Evolutionary conservation across 1,140 invertebrate species (phyloP).

Genomic region (Scaptodrosophila lebanonensis): DNA sequence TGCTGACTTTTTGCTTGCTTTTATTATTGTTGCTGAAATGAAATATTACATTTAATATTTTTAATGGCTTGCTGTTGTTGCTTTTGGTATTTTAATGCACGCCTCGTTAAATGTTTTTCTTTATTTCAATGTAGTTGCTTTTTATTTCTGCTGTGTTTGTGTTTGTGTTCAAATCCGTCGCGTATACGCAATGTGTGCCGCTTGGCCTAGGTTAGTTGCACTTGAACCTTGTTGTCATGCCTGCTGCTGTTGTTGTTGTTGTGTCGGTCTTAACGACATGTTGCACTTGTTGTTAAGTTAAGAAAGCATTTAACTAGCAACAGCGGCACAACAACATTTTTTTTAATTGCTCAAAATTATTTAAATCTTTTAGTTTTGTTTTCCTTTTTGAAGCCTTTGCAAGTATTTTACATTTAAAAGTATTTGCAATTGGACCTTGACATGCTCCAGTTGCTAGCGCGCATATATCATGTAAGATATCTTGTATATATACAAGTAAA

Average conservation of each 20-base stretch:
- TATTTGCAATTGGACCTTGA: constrained; percentile 63
- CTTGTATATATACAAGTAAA: constrained; percentile 1
- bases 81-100: constrained; percentile 56
- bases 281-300: constrained; percentile 62
- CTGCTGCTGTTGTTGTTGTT: constrained; percentile 8
- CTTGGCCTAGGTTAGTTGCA: constrained; percentile 26
- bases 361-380: constrained; percentile 11
- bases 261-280: constrained; percentile 24
- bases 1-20: constrained; percentile 16
- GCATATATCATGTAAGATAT: too few relatives aligned
- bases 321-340: constrained; percentile 8
- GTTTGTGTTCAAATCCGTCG: constrained; percentile 35
- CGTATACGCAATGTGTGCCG: constrained; percentile 67
- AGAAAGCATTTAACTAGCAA: constrained; percentile 28
- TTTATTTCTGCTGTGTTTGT: constrained; percentile 3
- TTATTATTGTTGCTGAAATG: constrained; percentile 16
- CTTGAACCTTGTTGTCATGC: constrained; percentile 20
- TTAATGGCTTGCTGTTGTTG: constrained; percentile 44
- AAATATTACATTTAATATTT: constrained; percentile 72
- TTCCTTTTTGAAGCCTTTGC: constrained; percentile 17
- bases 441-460: constrained; percentile 37
- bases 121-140: background rate
- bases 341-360: background rate
- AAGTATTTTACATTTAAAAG: constrained; percentile 41
- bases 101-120: constrained; percentile 68